A percentile compares a stretch with the other conserved stretches of the same genome.
phyloP scores from a whole-genome alignment of 2,888 invertebrate genomes.

The Caenorhabditis plicata region DNA sequence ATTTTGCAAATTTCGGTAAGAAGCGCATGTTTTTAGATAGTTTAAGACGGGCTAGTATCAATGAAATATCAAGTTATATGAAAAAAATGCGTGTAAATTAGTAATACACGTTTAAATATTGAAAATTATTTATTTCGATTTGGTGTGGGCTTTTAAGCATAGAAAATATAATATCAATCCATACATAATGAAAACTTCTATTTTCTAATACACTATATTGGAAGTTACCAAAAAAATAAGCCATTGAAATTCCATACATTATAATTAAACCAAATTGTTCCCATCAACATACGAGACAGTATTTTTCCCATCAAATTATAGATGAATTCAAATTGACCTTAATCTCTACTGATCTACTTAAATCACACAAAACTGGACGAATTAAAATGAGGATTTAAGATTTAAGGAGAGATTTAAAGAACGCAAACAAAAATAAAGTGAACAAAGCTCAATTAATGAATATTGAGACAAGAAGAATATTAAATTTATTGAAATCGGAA shows the following conservation, averaged over 20 bases:
- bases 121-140: no score
- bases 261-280: no score
- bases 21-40: no score
- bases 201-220: background rate
- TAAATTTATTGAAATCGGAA: constrained; percentile 1
- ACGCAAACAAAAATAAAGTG: background rate
- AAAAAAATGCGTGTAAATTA: no score
- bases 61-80: no score
- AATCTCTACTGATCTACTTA: constrained; percentile 9
- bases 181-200: constrained; percentile 10
- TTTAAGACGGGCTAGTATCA: no score
- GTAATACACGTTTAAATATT: no score
- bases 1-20: no score
- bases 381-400: constrained; percentile 8
- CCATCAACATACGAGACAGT: no score
- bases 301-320: no score
- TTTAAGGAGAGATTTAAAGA: constrained; percentile 13
- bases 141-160: no score
- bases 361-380: constrained; percentile 2
- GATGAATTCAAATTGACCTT: constrained; percentile 1
- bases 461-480: background rate
- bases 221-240: background rate
- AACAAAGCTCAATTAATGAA: constrained; percentile 1
- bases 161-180: background rate
- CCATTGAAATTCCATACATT: constrained; percentile 1